phyloP scores from a whole-genome alignment of 2,888 invertebrate species.

The Drosophila buzzatii region DNA sequence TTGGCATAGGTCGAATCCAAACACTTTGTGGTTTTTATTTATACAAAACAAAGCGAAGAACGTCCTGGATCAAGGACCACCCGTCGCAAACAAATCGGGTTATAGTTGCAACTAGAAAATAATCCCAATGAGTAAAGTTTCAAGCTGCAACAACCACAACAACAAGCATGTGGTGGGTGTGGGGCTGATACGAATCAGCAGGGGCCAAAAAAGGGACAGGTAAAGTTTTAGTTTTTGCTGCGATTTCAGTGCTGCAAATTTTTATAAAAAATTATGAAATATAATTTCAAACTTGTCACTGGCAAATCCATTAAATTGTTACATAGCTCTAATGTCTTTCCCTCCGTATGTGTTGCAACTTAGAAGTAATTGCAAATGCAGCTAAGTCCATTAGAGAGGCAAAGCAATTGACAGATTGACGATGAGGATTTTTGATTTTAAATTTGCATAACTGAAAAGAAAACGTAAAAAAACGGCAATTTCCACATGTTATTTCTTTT shows the following conservation, averaged over 20 bases:
- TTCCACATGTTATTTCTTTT: no score
- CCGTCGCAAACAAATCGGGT: slow-evolving; percentile 56
- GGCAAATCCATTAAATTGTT: slow-evolving; percentile 19
- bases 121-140: slow-evolving; percentile 67
- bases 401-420: slow-evolving; percentile 14
- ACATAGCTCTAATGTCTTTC: neutral
- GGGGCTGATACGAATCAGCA: slow-evolving; percentile 32
- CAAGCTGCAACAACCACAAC: slow-evolving; percentile 17
- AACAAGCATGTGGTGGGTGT: slow-evolving; percentile 3
- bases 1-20: slow-evolving; percentile 56
- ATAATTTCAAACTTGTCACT: slow-evolving; percentile 8
- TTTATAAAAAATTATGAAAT: slow-evolving; percentile 13
- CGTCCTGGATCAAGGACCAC: neutral
- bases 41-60: slow-evolving; percentile 23
- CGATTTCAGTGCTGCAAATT: slow-evolving; percentile 1
- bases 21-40: slow-evolving; percentile 69
- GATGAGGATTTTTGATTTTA: neutral
- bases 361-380: neutral
- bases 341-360: neutral
- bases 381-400: slow-evolving; percentile 1
- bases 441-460: slow-evolving; percentile 63
- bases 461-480: slow-evolving; percentile 52
- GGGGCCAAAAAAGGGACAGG: slow-evolving; percentile 23
- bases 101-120: slow-evolving; percentile 49
- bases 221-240: slow-evolving; percentile 28